Evolutionary conservation across 2,888 invertebrate species (phyloP).

Genomic region (Idaea aversata): DNA sequence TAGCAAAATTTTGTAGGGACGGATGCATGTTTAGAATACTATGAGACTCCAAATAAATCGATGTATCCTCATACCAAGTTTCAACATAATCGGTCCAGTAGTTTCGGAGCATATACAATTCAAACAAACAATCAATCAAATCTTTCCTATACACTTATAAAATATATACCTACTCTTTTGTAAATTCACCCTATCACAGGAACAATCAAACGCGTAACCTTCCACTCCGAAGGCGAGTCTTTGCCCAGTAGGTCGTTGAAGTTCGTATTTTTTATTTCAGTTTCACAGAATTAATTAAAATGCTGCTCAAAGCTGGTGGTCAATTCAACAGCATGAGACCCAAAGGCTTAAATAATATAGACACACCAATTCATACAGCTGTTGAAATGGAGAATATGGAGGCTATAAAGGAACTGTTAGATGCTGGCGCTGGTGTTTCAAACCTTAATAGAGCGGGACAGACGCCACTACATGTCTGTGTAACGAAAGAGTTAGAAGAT

Average conservation of each 20-base stretch:
- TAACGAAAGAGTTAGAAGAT: slow-evolving; percentile 62
- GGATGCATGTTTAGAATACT: no score
- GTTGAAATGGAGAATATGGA: slow-evolving; percentile 56
- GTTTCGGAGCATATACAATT: no score
- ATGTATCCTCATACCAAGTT: no score
- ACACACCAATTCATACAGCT: not conserved
- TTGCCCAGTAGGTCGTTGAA: no score
- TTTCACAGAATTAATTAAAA: slow-evolving; percentile 50
- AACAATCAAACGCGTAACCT: not conserved
- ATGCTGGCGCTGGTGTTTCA: slow-evolving; percentile 61
- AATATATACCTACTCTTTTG: no score
- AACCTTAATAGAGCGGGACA: slow-evolving; percentile 65
- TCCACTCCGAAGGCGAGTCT: no score
- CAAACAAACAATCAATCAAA: no score
- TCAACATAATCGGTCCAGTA: no score
- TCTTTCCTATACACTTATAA: no score
- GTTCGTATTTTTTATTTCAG: slow-evolving; percentile 28
- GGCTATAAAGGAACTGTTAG: slow-evolving; percentile 63
- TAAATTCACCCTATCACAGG: no score
- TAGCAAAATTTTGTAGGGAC: no score
- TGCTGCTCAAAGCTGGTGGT: slow-evolving; percentile 52
- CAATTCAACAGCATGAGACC: slow-evolving; percentile 43
- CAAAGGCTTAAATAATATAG: slow-evolving; percentile 27
- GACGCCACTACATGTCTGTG: slow-evolving; percentile 77
- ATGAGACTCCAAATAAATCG: no score